These are phyloP conservation scores for Hydrolagus colliei DNA, from an alignment of 2,797 vertebrate species.

Conservation along the genomic window DNA sequence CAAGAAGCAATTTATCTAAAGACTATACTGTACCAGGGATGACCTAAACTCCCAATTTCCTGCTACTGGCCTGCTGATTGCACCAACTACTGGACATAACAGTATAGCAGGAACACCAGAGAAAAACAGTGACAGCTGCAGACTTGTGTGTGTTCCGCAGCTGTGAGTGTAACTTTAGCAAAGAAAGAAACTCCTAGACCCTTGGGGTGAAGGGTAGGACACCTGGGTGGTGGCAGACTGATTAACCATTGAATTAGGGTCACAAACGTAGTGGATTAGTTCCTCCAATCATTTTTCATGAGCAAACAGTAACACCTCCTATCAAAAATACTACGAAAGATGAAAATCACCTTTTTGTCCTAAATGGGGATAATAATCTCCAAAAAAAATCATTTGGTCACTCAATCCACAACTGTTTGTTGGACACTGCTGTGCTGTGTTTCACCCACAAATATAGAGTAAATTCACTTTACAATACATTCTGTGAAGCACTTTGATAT, in stretches of 20 bases:
- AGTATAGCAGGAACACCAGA: slow-evolving; percentile 3
- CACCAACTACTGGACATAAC: neutral
- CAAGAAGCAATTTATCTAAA: no score
- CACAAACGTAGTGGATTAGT: neutral
- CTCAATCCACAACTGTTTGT: no score
- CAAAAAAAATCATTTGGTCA: no score
- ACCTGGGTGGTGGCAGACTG: neutral
- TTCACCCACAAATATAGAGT: no score
- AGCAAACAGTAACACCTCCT: slow-evolving; percentile 9
- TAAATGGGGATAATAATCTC: neutral
- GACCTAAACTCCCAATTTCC: neutral
- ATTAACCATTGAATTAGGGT: neutral
- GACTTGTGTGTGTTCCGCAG: neutral
- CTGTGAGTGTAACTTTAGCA: neutral
- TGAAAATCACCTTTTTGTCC: slow-evolving; percentile 8
- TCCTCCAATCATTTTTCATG: neutral
- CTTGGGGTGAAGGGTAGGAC: neutral
- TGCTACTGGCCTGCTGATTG: neutral
- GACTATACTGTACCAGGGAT: no score
- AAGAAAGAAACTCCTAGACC: neutral
- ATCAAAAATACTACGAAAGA: neutral
- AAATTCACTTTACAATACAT: no score
- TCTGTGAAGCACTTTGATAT: no score
- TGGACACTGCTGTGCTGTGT: no score
- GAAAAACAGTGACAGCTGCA: neutral